Evolutionary conservation across 1,140 invertebrate genomes (phyloP), one percentile per base, ranked within the genome.

Genomic region (Globodera rostochiensis): DNA sequence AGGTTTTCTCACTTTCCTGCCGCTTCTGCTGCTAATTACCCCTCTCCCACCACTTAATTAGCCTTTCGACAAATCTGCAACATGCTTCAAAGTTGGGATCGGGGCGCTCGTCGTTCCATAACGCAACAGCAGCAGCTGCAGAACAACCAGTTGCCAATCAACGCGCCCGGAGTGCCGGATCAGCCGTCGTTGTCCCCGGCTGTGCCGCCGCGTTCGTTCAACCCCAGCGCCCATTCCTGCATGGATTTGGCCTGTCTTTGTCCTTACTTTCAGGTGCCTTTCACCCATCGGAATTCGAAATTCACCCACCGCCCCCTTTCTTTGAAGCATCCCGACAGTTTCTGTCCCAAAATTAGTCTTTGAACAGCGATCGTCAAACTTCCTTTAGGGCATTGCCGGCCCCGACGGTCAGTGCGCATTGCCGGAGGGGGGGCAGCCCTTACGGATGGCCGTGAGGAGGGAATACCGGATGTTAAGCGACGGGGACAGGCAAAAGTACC

Each of bases 401-500:
- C 81, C 87, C 19, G 83, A 83, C 25, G 87, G 86, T 8, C 85
- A 84, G 66, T 88, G 88, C 80, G 71, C 73, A 47, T 80, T 88
- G 1, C 73, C 77, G 3, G 88, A 81, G 66, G 88, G 83, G 66
- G 88, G 88, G 3, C 76, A 83, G 25, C 83, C 85, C 0, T 79
- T 90, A 25, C 21, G 79, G 60, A 84, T 80, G 76, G 87, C 89
- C 3, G 64, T 86, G 47, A 70, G 91, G 21, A 89, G 90, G 70
- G 91, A 91, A 80, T 90, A 90, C 82, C 83, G 91, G 53, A 88
- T 85, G 83, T 73, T 91, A 73, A 87, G 84, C 0, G 88, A 90
- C 69, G 80, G 86, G 11, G 90, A 91, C 75, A 74, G 90, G 66
- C 74, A 82, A 4, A 76, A 82, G 4, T 90, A 88, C 74, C 90